Evolutionary conservation across 2,113 vertebrate species (phyloP), one percentile per base, ranked within the genome.

Genomic region (Menura novaehollandiae): DNA sequence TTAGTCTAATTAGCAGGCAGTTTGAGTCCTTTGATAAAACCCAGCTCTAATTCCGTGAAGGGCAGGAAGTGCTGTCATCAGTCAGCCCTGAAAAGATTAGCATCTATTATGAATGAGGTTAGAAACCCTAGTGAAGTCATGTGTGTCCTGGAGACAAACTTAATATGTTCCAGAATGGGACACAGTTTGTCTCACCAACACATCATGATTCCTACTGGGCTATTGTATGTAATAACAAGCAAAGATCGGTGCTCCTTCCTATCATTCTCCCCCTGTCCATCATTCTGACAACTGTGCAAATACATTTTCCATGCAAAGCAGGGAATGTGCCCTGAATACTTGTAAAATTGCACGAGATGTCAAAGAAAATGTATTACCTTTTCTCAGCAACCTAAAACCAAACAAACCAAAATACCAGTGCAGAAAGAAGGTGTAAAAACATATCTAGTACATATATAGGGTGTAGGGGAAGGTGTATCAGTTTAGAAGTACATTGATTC

Each of bases 1-100:
- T 98, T 98, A 99, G 99, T 99, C 98, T 99, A 99, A 99, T 99
- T 99, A 99, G 99, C 98, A 99, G 98, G 99, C 99, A 99, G 99
- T 99, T 99, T 99, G 98, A 98, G 98, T 99, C 98, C 98, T 99
- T 99, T 99, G 99, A 99, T 99, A 99, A 99, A 99, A 98, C 98
- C 97, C 98, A 98, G 98, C 98, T 99, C 98, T 98, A 98, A 99
- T 99, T 99, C 99, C 98, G 98, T 99, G 98, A 99, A 99, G 99
- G 99, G 98, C 99, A 99, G 99, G 98, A 99, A 99, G 98, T 98
- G 98, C 98, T 99, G 98, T 99, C 99, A 99, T 99, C 99, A 99
- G 98, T 99, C 99, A 99, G 98, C 99, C 98, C 98, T 98, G 98
- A 98, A 98, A 98, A 99, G 99, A 99, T 99, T 99, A 99, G 98